phyloP scores from a whole-genome alignment of 1,140 invertebrate species.

The Hylaeus volcanicus region DNA sequence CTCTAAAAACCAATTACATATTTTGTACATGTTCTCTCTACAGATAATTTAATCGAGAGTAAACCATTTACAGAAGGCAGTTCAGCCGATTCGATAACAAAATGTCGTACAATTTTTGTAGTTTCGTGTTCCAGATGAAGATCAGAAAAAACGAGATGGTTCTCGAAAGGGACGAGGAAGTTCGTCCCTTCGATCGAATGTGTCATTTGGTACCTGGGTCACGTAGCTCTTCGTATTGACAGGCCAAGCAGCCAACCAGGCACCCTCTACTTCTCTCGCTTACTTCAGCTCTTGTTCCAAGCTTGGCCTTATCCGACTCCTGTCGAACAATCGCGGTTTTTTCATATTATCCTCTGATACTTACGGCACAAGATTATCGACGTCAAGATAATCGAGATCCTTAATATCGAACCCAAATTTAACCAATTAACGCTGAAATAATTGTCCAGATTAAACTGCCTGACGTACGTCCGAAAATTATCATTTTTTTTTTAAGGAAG shows the following conservation, averaged over 20 bases:
- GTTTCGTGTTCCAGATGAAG: conserved; percentile 32
- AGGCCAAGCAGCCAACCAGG: conserved; percentile 71
- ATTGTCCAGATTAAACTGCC: not conserved
- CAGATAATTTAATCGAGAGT: too few relatives aligned
- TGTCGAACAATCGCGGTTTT: conserved; percentile 41
- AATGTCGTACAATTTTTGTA: conserved; percentile 16
- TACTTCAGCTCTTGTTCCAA: conserved; percentile 49
- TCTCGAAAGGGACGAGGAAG: conserved; percentile 41
- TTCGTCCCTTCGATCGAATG: conserved; percentile 58
- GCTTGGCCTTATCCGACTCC: conserved; percentile 47
- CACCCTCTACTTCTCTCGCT: conserved; percentile 50
- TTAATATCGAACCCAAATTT: not conserved
- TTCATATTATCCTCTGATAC: not conserved
- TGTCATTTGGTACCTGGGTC: conserved; percentile 76
- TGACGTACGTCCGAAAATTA: too few relatives aligned
- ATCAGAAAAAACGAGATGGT: conserved; percentile 41
- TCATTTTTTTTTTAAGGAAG: not conserved
- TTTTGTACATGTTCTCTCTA: too few relatives aligned
- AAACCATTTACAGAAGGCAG: too few relatives aligned
- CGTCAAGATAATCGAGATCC: not conserved
- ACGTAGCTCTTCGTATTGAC: conserved; percentile 78
- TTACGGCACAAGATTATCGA: not conserved
- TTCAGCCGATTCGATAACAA: not conserved
- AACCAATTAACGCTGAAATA: not conserved
- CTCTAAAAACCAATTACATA: too few relatives aligned